A percentile compares a stretch with the other conserved stretches of the same genome.
Conservation (phyloP, 2,113 vertebrate species). For the Acrocephalus kingi region DNA sequence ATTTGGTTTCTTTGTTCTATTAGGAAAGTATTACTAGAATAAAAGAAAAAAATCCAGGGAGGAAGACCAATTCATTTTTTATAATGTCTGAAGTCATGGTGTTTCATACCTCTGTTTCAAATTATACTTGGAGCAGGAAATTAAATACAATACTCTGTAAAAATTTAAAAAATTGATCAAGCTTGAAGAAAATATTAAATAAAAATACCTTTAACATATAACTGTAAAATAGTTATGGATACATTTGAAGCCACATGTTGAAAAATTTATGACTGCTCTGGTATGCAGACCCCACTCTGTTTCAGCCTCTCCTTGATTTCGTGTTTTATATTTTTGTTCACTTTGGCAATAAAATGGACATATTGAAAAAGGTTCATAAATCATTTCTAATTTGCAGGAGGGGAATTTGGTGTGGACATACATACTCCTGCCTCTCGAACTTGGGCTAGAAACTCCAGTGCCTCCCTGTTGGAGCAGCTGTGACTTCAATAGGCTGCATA, state of each 20-base stretch:
- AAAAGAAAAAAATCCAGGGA: background rate
- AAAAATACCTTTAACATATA: constrained; percentile 7
- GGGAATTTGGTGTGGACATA: background rate
- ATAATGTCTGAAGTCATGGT: background rate
- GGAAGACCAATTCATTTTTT: background rate
- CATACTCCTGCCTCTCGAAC: background rate
- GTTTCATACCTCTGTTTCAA: background rate
- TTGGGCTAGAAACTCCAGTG: background rate
- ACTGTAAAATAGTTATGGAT: background rate
- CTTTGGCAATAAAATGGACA: background rate
- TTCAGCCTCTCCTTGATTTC: constrained; percentile 1
- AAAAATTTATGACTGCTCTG: constrained; percentile 25
- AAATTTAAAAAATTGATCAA: background rate
- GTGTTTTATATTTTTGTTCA: background rate
- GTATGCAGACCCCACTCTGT: background rate
- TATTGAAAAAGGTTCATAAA: background rate
- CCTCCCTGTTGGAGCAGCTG: background rate
- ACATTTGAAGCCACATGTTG: background rate
- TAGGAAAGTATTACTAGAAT: background rate
- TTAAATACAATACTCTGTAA: background rate
- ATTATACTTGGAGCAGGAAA: constrained; percentile 6
- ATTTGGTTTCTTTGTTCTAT: background rate
- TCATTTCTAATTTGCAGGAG: background rate
- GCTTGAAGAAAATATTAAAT: background rate
- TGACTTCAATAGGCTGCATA: background rate